Evolutionary conservation across 2,797 vertebrate species (phyloP).

Genomic region (Craterocephalus amniculus): DNA sequence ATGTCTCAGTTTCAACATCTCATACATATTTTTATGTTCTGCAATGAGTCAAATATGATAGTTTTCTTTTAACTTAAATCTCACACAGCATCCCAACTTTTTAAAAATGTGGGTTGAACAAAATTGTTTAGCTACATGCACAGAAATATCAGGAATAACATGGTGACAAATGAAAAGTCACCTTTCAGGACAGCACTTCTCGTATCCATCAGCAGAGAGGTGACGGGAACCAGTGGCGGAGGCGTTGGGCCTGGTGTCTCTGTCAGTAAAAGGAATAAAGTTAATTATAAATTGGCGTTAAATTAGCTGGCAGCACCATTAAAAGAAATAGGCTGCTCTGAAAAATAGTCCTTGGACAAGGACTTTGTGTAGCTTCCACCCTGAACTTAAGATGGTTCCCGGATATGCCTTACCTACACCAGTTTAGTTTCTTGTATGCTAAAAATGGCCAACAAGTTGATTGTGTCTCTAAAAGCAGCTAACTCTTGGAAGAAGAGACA

Average conservation of each 20-base stretch:
- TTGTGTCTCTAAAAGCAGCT: neutral
- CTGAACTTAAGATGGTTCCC: neutral
- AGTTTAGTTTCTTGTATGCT: neutral
- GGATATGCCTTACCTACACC: neutral
- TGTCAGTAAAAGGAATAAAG: constrained; percentile 21
- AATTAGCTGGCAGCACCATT: neutral
- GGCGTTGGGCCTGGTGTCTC: constrained; percentile 39
- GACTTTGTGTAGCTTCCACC: neutral
- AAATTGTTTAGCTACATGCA: too few species aligned
- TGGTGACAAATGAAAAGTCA: constrained; percentile 16
- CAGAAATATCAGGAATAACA: too few species aligned
- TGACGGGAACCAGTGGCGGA: neutral
- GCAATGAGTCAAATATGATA: too few species aligned
- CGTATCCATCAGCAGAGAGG: neutral
- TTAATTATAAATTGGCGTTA: neutral
- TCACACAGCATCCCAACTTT: too few species aligned
- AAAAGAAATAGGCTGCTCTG: neutral
- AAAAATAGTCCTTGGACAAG: neutral
- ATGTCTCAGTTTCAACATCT: too few species aligned
- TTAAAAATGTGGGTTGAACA: too few species aligned
- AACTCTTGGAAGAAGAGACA: neutral
- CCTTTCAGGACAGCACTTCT: constrained; percentile 64
- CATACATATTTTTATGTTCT: too few species aligned
- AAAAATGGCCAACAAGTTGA: neutral
- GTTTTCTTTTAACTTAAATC: too few species aligned